These are phyloP conservation scores for Porites lutea DNA, from an alignment of 64 coral and sea anemone genomes.

Conservation along the genomic window DNA sequence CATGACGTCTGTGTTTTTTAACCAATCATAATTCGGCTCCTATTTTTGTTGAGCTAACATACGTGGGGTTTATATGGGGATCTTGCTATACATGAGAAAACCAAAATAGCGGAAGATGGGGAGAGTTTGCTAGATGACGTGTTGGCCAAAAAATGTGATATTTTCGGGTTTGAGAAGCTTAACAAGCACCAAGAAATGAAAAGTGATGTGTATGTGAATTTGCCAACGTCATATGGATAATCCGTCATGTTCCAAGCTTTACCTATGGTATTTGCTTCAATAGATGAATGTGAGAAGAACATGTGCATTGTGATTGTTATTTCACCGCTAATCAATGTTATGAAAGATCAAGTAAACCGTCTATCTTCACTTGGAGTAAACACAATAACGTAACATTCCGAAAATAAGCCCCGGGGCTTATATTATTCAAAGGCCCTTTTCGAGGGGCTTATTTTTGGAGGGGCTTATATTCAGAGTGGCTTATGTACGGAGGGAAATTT, in stretches of 20 bases:
- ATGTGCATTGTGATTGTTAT: background rate
- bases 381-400: background rate
- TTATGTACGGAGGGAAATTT: too few species aligned
- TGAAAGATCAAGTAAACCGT: background rate
- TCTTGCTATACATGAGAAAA: background rate
- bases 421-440: too few species aligned
- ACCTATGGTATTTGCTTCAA: too few species aligned
- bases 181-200: background rate
- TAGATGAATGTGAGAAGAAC: background rate
- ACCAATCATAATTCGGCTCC: too few species aligned
- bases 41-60: background rate
- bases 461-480: too few species aligned
- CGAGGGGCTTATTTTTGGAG: too few species aligned
- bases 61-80: background rate
- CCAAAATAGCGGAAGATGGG: background rate
- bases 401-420: too few species aligned
- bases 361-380: background rate
- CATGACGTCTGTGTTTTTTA: too few species aligned
- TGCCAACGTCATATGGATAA: background rate
- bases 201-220: background rate
- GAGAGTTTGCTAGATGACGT: background rate
- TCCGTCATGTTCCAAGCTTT: background rate
- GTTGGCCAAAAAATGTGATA: background rate
- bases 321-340: background rate
- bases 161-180: background rate